Evolutionary conservation across 2,113 vertebrate species (phyloP).

Genomic region (Centropus bengalensis): DNA sequence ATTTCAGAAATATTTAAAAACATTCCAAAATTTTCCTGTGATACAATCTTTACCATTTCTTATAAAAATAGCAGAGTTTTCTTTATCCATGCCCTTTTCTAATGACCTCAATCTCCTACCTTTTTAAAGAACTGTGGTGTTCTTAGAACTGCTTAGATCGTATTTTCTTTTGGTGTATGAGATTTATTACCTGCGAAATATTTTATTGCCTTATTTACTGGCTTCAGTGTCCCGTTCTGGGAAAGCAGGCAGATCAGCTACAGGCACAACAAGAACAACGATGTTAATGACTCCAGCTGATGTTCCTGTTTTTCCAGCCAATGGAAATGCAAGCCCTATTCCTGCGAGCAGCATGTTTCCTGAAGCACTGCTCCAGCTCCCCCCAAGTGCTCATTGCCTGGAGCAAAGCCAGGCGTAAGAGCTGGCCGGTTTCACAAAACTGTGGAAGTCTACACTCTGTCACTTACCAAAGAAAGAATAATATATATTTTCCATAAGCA

Average conservation of each 20-base stretch:
- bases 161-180: conserved; percentile 15
- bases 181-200: conserved; percentile 57
- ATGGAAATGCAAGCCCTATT: conserved; percentile 19
- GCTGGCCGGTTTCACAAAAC: not conserved
- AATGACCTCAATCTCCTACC: not conserved
- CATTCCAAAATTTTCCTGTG: conserved; percentile 24
- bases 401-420: not conserved
- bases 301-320: conserved; percentile 37
- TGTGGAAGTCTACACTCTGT: not conserved
- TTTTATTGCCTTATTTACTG: conserved; percentile 55
- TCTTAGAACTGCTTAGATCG: not conserved
- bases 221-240: conserved; percentile 26
- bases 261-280: conserved; percentile 19
- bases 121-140: not conserved
- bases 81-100: not conserved
- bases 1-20: conserved; percentile 20
- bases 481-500: not conserved
- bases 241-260: conserved; percentile 18
- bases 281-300: conserved; percentile 60
- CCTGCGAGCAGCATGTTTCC: conserved; percentile 21
- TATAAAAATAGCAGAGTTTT: not conserved
- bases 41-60: not conserved
- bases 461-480: not conserved
- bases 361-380: not conserved
- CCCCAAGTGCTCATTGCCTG: not conserved